Conservation (phyloP, 2,888 invertebrate species). For the Diaphora mendica region DNA sequence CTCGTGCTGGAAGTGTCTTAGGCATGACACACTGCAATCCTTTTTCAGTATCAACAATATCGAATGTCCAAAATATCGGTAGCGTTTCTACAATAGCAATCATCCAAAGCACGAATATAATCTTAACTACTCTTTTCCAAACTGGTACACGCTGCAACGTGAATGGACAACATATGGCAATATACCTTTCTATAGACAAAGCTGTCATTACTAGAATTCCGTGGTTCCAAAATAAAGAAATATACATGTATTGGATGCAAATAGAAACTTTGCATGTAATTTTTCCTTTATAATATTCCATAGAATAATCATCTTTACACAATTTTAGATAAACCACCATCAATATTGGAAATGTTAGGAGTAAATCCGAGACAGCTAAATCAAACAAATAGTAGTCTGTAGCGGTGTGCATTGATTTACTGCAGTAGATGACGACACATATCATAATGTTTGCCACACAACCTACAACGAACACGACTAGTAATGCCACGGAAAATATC, state of each 20-base stretch:
- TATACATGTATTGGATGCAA: conserved; percentile 42
- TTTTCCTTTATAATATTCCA: not conserved
- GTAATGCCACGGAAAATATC: conserved; percentile 36
- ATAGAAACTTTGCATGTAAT: conserved; percentile 38
- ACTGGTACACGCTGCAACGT: conserved; percentile 35
- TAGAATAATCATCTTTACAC: not conserved
- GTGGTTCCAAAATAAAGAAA: conserved; percentile 48
- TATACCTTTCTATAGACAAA: conserved; percentile 50
- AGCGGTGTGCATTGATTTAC: conserved; percentile 74
- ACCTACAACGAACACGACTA: conserved; percentile 37
- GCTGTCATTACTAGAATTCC: conserved; percentile 50
- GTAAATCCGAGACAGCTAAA: conserved; percentile 73
- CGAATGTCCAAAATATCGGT: conserved; percentile 36
- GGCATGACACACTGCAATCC: conserved; percentile 40
- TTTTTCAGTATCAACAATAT: conserved; percentile 40
- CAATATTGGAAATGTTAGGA: conserved; percentile 68
- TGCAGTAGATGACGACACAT: conserved; percentile 74
- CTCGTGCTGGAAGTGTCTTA: conserved; percentile 20
- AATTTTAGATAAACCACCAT: conserved; percentile 54
- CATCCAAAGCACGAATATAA: conserved; percentile 44
- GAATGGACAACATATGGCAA: conserved; percentile 53
- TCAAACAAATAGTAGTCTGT: conserved; percentile 78
- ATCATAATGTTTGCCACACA: conserved; percentile 73
- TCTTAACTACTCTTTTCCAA: conserved; percentile 44
- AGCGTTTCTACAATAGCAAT: conserved; percentile 51